Base-by-base conservation (phyloP, 1,140 invertebrate species). In the Coelopa frigida region DNA sequence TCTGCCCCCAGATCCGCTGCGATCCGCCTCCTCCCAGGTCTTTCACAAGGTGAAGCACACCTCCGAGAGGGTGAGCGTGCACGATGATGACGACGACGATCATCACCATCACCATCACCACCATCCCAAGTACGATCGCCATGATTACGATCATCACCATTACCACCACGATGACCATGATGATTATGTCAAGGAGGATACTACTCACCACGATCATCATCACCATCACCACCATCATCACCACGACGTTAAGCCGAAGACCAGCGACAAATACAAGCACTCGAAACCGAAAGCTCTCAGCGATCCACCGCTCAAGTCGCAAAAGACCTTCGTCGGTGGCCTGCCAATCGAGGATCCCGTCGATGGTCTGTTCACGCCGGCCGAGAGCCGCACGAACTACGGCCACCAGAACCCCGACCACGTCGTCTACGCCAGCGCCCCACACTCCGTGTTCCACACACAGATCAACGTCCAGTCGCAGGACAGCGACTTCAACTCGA, bases 401-500 rank as follows among this genome's bases (percentile, higher is more conserved):
- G 49, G 52, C 1, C 55, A 57, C 2, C 46, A 41, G 6, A n/a
- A n/a, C 59, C 51, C 54, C 29, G 50, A 51, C 35, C 57, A 57
- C 2, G 44, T 59, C 12, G 40, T 53, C 14, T 62, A 62, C 20
- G 60, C 59, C 8, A 62, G 52, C 27, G 59, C 59, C 7, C 59
- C 59, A n/a, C 59, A 61, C 27, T 61, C 59, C 2, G 59, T 61
- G 5, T 61, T 61, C 14, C 59, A 61, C n/a, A 42, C 39, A 11
- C 59, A 61, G 39, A 61, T 61, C 43, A 61, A 61, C 44, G 57
- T 61, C 32, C 59, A 61, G 17, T 61, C 59, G 0, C 59, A 61
- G 53, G 59, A 62, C 29, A 57, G 56, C 2, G 57, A 61, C 24
- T 26, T 61, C 1, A 62, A 59, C n/a, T n/a, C n/a, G n/a, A n/a